Conservation (phyloP, 2,888 invertebrate genomes). For the Perizoma affinitatum region DNA sequence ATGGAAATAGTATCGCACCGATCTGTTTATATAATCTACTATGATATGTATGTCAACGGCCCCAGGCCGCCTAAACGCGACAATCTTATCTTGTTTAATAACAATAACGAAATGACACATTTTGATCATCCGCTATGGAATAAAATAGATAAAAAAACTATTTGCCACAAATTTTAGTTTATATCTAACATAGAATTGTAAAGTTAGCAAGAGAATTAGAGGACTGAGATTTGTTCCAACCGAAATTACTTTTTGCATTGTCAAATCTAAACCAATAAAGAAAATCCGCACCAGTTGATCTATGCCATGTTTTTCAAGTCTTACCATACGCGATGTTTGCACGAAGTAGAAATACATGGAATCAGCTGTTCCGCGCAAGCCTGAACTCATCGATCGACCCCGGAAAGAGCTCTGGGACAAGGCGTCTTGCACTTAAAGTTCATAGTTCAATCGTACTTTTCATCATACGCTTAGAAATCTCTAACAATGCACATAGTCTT, state of each 20-base stretch:
- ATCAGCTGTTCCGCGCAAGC: conserved; percentile 32
- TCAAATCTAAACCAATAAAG: neutral
- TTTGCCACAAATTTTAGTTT: neutral
- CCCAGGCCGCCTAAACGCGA: conserved; percentile 32
- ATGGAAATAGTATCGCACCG: conserved; percentile 4
- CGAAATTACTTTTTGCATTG: too few species aligned
- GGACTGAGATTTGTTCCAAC: neutral
- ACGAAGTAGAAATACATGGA: conserved; percentile 14
- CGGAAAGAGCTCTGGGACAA: conserved; percentile 20
- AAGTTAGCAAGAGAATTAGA: neutral
- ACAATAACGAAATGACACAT: conserved; percentile 40
- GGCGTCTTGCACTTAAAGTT: conserved; percentile 26
- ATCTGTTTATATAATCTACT: conserved; percentile 28
- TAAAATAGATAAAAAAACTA: conserved; percentile 29
- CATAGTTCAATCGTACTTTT: conserved; percentile 27
- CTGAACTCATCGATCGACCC: conserved; percentile 31
- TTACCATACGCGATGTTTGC: too few species aligned
- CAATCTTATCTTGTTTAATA: conserved; percentile 41
- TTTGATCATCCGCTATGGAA: conserved; percentile 37
- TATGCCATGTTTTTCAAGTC: neutral
- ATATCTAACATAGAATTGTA: neutral
- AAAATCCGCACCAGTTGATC: conserved; percentile 9
- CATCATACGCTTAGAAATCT: conserved; percentile 4
- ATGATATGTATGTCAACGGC: conserved; percentile 37
- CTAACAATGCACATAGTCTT: neutral